Conservation (phyloP, 2,113 vertebrate species). For the Micronisus gabar region DNA sequence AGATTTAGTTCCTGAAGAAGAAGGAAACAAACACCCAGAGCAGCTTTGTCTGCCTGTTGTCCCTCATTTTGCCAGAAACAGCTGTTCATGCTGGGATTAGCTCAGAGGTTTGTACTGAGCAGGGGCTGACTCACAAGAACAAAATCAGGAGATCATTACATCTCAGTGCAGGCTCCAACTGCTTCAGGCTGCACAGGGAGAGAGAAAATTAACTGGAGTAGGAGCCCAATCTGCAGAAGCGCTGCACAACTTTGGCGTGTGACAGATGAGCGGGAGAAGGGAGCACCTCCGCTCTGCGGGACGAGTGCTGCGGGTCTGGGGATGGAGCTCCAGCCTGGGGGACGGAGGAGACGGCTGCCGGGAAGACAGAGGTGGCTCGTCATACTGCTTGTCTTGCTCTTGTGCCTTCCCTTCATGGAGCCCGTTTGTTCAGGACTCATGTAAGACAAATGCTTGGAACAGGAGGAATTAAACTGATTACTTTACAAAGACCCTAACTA, state of each 20-base stretch:
- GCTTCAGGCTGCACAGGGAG: constrained; percentile 36
- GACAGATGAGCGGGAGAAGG: neutral
- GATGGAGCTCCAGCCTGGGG: neutral
- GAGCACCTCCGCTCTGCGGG: neutral
- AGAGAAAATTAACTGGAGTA: constrained; percentile 24
- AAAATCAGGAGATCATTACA: constrained; percentile 41
- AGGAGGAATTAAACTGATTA: neutral
- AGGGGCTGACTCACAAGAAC: constrained; percentile 42
- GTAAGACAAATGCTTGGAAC: neutral
- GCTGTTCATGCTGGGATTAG: constrained; percentile 46
- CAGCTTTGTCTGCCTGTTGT: constrained; percentile 14
- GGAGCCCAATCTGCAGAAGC: neutral
- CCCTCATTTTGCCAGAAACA: constrained; percentile 42
- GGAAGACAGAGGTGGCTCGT: neutral
- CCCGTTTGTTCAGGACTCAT: neutral
- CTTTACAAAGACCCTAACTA: neutral
- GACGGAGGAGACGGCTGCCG: neutral
- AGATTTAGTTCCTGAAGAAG: constrained; percentile 36
- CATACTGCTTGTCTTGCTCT: neutral
- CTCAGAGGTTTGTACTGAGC: constrained; percentile 11
- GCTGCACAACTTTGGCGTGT: neutral
- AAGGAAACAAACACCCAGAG: neutral
- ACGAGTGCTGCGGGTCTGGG: neutral
- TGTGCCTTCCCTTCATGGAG: neutral
- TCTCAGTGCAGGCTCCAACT: neutral